Evolutionary conservation across 2,888 invertebrate species (phyloP).

Genomic region (Branchipolynoe longqiensis): DNA sequence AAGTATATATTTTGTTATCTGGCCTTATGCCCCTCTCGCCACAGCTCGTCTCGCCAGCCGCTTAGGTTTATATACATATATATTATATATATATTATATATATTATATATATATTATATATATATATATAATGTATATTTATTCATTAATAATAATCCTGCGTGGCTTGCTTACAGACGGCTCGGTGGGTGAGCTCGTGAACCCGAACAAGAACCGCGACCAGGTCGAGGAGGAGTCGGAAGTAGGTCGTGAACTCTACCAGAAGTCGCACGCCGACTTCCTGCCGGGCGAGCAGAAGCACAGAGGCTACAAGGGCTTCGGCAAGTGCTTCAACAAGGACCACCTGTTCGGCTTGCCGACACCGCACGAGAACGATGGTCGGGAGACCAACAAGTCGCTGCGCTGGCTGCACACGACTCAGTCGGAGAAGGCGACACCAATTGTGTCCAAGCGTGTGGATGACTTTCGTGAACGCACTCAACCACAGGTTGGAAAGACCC

Average conservation of each 20-base stretch:
- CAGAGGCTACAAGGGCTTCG: slow-evolving; percentile 75
- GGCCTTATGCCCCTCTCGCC: too few relatives aligned
- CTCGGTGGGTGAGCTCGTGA: slow-evolving; percentile 79
- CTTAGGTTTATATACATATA: too few relatives aligned
- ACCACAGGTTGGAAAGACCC: slow-evolving; percentile 78
- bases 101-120: too few relatives aligned
- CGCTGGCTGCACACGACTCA: slow-evolving; percentile 77
- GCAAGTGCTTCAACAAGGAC: slow-evolving; percentile 70
- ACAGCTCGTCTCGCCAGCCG: too few relatives aligned
- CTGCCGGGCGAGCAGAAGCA: slow-evolving; percentile 76
- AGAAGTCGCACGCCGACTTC: slow-evolving; percentile 76
- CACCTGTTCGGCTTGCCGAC: slow-evolving; percentile 78
- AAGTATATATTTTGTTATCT: too few relatives aligned
- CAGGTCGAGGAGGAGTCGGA: slow-evolving; percentile 74
- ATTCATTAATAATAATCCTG: too few relatives aligned
- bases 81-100: too few relatives aligned
- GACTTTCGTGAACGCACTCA: slow-evolving; percentile 80
- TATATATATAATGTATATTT: too few relatives aligned
- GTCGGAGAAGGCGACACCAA: slow-evolving; percentile 74
- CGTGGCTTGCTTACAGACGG: slow-evolving; percentile 65
- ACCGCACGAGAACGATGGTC: slow-evolving; percentile 79
- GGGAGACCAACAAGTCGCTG: slow-evolving; percentile 73
- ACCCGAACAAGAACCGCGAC: slow-evolving; percentile 77
- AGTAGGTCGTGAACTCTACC: slow-evolving; percentile 78
- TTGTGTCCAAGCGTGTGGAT: slow-evolving; percentile 79